These are phyloP conservation scores for Lordiphosa mommai DNA, from an alignment of 1,140 invertebrate genomes.

Conservation along the genomic window DNA sequence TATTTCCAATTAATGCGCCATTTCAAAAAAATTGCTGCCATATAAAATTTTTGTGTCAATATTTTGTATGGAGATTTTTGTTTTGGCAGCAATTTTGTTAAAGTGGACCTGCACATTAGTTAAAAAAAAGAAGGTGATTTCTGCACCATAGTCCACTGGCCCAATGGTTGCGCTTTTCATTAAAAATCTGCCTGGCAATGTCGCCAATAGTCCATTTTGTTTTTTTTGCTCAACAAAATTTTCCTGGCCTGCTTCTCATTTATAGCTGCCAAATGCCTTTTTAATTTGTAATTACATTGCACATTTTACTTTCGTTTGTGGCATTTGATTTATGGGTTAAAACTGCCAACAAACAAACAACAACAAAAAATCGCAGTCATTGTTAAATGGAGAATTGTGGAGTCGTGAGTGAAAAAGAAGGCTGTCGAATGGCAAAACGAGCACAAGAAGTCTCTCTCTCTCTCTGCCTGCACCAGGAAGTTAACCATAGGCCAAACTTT, in stretches of 20 bases:
- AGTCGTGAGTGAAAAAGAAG: conserved; percentile 51
- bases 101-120: too few relatives aligned
- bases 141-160: background rate
- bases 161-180: conserved; percentile 66
- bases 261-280: conserved; percentile 25
- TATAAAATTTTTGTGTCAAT: too few relatives aligned
- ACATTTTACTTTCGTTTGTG: conserved; percentile 70
- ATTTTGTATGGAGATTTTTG: too few relatives aligned
- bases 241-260: conserved; percentile 7
- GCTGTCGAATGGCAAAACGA: conserved; percentile 46
- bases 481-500: conserved; percentile 28
- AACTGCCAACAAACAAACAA: conserved; percentile 22
- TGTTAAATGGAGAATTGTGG: conserved; percentile 54
- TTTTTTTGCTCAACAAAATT: conserved; percentile 10
- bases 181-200: conserved; percentile 63
- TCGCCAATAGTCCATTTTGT: conserved; percentile 49
- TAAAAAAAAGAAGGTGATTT: too few relatives aligned
- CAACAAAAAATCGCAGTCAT: conserved; percentile 37
- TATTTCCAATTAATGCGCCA: too few relatives aligned
- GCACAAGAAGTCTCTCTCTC: too few relatives aligned
- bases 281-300: conserved; percentile 73
- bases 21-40: too few relatives aligned
- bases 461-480: too few relatives aligned
- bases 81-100: too few relatives aligned
- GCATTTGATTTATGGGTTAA: conserved; percentile 59